Evolutionary conservation across 2,113 vertebrate species (phyloP).

Genomic region (Procavia capensis): DNA sequence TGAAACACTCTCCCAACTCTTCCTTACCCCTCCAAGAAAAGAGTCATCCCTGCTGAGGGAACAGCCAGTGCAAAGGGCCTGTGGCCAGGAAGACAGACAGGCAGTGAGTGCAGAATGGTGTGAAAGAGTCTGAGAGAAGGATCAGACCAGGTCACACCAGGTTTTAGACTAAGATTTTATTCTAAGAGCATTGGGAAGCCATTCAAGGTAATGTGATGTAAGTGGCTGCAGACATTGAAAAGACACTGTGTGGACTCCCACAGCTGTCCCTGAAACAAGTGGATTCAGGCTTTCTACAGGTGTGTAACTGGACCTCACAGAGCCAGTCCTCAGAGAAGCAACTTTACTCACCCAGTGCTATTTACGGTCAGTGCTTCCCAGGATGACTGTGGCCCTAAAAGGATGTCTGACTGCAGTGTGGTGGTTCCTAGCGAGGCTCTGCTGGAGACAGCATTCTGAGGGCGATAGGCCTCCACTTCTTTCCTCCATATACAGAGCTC

Average conservation of each 20-base stretch:
- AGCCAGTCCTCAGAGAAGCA: background rate
- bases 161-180: background rate
- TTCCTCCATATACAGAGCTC: background rate
- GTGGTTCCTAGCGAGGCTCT: background rate
- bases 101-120: background rate
- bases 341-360: background rate
- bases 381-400: background rate
- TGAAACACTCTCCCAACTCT: no score
- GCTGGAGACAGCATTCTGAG: background rate
- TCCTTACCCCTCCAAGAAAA: no score
- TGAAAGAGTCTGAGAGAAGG: background rate
- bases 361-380: background rate
- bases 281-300: conserved; percentile 21
- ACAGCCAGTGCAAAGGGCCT: no score
- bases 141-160: background rate
- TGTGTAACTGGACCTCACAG: background rate
- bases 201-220: background rate
- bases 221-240: background rate
- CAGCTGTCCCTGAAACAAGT: background rate
- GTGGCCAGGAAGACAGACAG: background rate
- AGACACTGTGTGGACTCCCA: background rate
- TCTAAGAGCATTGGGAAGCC: background rate
- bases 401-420: background rate
- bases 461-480: background rate
- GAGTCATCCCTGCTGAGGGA: background rate